Percentiles rank a stretch among this genome's conserved stretches.
phyloP scores from a whole-genome alignment of 2,113 vertebrate species.

The Brachyhypopomus occidentalis region DNA sequence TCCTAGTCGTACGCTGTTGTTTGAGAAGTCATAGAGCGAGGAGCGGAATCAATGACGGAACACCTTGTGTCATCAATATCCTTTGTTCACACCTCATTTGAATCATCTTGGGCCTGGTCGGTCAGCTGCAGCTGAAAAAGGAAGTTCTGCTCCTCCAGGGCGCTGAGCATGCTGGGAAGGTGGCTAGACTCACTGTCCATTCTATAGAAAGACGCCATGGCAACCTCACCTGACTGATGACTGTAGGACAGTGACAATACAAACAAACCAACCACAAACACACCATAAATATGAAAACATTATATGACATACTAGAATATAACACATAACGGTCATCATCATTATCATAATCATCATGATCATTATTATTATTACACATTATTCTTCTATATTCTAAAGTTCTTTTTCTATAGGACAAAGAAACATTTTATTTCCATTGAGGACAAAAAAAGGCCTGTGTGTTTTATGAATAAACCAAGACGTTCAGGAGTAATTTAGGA shows the following conservation, averaged over 20 bases:
- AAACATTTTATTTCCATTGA: too few species aligned
- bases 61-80: not conserved
- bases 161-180: slow-evolving; percentile 80
- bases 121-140: slow-evolving; percentile 84
- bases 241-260: slow-evolving; percentile 58
- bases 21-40: too few species aligned
- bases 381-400: too few species aligned
- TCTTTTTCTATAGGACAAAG: too few species aligned
- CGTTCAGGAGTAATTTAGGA: too few species aligned
- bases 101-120: slow-evolving; percentile 77
- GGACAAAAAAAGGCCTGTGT: too few species aligned
- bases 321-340: too few species aligned
- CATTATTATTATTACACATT: too few species aligned
- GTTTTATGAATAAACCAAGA: too few species aligned
- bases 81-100: slow-evolving; percentile 76
- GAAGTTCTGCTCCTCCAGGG: slow-evolving; percentile 89
- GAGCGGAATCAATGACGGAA: not conserved
- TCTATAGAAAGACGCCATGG: slow-evolving; percentile 83
- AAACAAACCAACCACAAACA: not conserved
- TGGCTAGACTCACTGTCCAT: slow-evolving; percentile 71
- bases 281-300: not conserved
- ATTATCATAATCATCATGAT: too few species aligned
- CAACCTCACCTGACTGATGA: slow-evolving; percentile 85
- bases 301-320: not conserved
- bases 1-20: too few species aligned